Conservation (phyloP, 2,797 vertebrate genomes). For the Anabacerthia variegaticeps region DNA sequence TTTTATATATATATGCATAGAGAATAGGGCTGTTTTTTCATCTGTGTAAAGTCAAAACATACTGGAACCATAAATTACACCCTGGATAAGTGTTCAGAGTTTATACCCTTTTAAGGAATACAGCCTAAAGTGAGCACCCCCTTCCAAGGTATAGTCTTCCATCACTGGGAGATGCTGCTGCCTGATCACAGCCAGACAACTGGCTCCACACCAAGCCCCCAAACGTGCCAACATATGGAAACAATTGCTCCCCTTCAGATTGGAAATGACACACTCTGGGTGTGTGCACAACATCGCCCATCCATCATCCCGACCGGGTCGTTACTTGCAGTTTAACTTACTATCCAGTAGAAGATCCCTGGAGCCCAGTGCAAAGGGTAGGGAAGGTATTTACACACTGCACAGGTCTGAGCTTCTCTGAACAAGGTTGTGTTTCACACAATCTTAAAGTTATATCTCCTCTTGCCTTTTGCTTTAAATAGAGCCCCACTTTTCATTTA, state of each 20-base stretch:
- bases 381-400: background rate
- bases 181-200: conserved; percentile 58
- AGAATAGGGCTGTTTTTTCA: conserved; percentile 40
- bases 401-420: background rate
- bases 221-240: conserved; percentile 61
- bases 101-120: conserved; percentile 54
- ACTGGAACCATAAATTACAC: conserved; percentile 41
- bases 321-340: background rate
- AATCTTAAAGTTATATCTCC: background rate
- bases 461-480: background rate
- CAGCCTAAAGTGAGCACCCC: conserved; percentile 27
- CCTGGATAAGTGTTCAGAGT: background rate
- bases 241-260: conserved; percentile 40
- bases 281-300: conserved; percentile 23
- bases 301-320: background rate
- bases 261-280: conserved; percentile 26
- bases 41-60: conserved; percentile 51
- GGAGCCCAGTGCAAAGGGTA: background rate
- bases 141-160: conserved; percentile 55
- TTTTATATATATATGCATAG: conserved; percentile 45
- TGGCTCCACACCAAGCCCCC: conserved; percentile 39
- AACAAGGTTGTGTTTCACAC: background rate
- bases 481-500: background rate
- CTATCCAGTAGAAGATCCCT: background rate
- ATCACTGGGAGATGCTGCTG: conserved; percentile 41